Evolutionary conservation across 2,888 invertebrate species (phyloP).

Genomic region (Nomada lathburiana): DNA sequence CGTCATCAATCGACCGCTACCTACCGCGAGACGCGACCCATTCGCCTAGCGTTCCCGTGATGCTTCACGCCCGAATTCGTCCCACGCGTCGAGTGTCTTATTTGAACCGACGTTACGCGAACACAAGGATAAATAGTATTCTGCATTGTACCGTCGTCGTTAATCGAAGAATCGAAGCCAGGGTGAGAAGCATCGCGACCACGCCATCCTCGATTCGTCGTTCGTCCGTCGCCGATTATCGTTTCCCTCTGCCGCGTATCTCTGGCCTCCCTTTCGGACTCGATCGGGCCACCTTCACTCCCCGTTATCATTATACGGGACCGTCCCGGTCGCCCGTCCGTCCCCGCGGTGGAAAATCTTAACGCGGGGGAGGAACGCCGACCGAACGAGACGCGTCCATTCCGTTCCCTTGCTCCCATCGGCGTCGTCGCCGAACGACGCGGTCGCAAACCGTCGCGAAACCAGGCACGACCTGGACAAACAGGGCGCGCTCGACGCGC

Average conservation of each 20-base stretch:
- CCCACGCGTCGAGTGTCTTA: neutral
- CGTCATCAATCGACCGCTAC: neutral
- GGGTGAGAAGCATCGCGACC: slow-evolving; percentile 3
- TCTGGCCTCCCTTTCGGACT: neutral
- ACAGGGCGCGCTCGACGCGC: slow-evolving; percentile 42
- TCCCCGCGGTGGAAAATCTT: neutral
- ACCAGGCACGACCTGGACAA: slow-evolving; percentile 28
- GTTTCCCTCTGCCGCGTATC: neutral
- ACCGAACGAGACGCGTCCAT: neutral
- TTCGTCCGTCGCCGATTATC: neutral
- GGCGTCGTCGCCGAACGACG: slow-evolving; percentile 13
- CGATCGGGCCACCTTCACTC: neutral
- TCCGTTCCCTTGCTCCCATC: slow-evolving; percentile 1
- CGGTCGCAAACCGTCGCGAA: slow-evolving; percentile 6
- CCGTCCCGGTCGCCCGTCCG: neutral
- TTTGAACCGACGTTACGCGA: neutral
- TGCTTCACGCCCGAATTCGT: neutral
- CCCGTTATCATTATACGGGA: too few relatives aligned
- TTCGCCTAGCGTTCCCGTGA: neutral
- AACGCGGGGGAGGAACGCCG: neutral
- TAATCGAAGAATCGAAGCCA: neutral
- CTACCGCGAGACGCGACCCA: neutral
- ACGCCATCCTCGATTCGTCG: neutral
- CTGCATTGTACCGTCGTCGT: too few relatives aligned
- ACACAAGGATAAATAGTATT: neutral